Percentiles rank a stretch among this genome's conserved stretches.
Evolutionary conservation across 2,888 invertebrate genomes (phyloP).

Genomic region (Epinotia ramella): DNA sequence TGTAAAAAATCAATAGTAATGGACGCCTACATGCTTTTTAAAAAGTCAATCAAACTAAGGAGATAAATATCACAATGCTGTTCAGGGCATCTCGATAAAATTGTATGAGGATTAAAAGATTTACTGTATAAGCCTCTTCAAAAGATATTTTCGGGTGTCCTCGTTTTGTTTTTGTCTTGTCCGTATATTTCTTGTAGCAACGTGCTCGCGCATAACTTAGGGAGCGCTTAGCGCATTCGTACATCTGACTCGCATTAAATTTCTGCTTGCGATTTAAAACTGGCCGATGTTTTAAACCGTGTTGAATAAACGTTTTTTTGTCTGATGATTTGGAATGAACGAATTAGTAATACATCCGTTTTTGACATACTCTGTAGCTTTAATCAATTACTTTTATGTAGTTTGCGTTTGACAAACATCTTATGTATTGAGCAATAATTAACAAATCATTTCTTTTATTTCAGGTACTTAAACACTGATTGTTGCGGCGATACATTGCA

Average conservation of each 20-base stretch:
- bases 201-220: slow-evolving; percentile 71
- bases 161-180: slow-evolving; percentile 71
- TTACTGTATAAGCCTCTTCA: slow-evolving; percentile 78
- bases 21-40: slow-evolving; percentile 12
- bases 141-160: slow-evolving; percentile 77
- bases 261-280: slow-evolving; percentile 57
- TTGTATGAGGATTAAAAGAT: slow-evolving; percentile 83
- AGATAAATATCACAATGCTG: slow-evolving; percentile 48
- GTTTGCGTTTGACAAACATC: not conserved
- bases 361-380: too few relatives aligned
- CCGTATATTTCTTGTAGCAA: slow-evolving; percentile 67
- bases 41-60: slow-evolving; percentile 33
- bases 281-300: slow-evolving; percentile 15
- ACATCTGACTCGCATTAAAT: slow-evolving; percentile 67
- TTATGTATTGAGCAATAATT: slow-evolving; percentile 40
- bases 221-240: slow-evolving; percentile 60
- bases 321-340: slow-evolving; percentile 5
- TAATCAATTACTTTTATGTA: too few relatives aligned
- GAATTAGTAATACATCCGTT: not conserved
- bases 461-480: slow-evolving; percentile 61
- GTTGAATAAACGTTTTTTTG: slow-evolving; percentile 25
- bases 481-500: slow-evolving; percentile 51
- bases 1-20: slow-evolving; percentile 8
- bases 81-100: slow-evolving; percentile 79
- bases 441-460: slow-evolving; percentile 59